Evolutionary conservation across 2,888 invertebrate species (phyloP), one percentile per base, ranked within the genome.

Genomic region (Catocala sponsa): DNA sequence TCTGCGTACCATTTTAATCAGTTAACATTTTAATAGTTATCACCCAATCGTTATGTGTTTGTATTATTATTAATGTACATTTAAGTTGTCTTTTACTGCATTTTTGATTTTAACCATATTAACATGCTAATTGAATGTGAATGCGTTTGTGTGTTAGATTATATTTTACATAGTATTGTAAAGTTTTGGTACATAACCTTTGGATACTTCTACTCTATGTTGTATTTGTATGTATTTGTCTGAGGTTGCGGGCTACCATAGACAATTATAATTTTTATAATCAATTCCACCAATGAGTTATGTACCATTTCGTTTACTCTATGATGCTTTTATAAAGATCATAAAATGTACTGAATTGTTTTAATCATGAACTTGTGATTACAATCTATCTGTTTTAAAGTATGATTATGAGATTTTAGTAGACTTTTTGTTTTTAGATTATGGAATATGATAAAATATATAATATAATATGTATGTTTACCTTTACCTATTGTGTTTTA

Each of bases 321-420:
- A 80, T 78, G 75, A 59, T 66, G 68, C 78, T 76, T 67, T 80
- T 78, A 79, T 79, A 77, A 76, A 76, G 79, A 78, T 78, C 77
- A 78, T 76, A 69, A 59, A 73, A 77, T 69, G 73, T 76, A 78
- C 85, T 79, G 79, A 81, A 84, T 83, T 85, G 82, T 91, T 92
- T 94, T 92, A 94, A 94, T 92, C 91, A 91, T 93, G 92, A 93
- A 94, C 92, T 89, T 84, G 79, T 89, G 92, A 92, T 93, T 91
- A 83, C 78, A 83, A 86, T 86, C 76, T 77, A 81, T 85, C 72
- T 82, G 72, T 92, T 93, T 92, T 91, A 92, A 83, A 85, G 83
- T 85, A 81, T 91, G 90, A 91, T 92, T 93, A 88, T 91, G 87
- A 85, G 76, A 87, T 90, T 84, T 83, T 81, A 52, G 62, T 73